A percentile compares a stretch with the other conserved stretches of the same genome.
phyloP scores from a whole-genome alignment of 2,113 vertebrate genomes.

The Nothocercus julius region DNA sequence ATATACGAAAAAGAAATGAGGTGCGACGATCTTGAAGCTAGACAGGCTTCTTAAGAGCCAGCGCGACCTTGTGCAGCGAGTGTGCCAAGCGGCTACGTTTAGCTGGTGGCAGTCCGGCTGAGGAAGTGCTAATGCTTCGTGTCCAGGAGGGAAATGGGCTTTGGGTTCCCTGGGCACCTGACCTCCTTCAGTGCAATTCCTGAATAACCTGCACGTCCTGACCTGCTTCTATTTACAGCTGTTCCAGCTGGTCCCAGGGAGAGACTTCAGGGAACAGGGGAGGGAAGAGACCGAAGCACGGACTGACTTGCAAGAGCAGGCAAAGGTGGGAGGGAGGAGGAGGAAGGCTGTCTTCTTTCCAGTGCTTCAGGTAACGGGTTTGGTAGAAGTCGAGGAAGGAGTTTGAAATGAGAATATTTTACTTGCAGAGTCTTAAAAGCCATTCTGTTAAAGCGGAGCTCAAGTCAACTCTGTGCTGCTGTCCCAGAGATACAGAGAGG shows the following conservation, averaged over 20 bases:
- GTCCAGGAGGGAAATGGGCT: conserved; percentile 51
- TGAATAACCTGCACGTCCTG: conserved; percentile 25
- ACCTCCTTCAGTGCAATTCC: conserved; percentile 56
- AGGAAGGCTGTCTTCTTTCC: background rate
- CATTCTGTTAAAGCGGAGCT: background rate
- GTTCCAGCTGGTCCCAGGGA: conserved; percentile 47
- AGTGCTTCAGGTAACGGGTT: background rate
- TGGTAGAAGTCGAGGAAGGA: background rate
- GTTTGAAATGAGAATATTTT: background rate
- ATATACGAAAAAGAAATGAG: conserved; percentile 64
- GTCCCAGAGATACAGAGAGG: no score
- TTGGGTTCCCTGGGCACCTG: conserved; percentile 57
- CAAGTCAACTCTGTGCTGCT: accelerated
- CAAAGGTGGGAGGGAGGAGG: background rate
- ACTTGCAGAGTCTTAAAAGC: background rate
- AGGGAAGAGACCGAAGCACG: background rate
- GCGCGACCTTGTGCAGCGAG: conserved; percentile 27
- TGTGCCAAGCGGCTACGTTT: conserved; percentile 40
- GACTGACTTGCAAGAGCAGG: background rate
- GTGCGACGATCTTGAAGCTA: conserved; percentile 37
- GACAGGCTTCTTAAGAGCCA: conserved; percentile 43
- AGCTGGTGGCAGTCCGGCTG: conserved; percentile 39
- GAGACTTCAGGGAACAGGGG: background rate
- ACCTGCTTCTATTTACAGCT: conserved; percentile 51
- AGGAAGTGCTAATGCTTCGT: conserved; percentile 68